These are phyloP conservation scores for Tringa solitaria DNA, from an alignment of 2,113 vertebrate genomes.

Conservation along the genomic window DNA sequence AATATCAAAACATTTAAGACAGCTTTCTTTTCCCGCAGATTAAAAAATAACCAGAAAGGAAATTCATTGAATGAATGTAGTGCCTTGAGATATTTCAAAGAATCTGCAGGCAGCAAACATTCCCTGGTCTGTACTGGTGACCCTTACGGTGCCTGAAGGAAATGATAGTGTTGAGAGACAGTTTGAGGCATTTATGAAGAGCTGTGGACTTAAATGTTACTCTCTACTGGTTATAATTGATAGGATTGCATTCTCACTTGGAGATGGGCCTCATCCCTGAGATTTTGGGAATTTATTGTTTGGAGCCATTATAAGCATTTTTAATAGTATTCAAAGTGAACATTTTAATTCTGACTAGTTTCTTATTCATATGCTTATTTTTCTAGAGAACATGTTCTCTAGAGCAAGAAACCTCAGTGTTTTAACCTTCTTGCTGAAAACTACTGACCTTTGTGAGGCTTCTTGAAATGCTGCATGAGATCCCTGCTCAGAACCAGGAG, in stretches of 20 bases:
- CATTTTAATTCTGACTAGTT: neutral
- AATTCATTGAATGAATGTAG: neutral
- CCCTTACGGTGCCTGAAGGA: neutral
- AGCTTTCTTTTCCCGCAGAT: neutral
- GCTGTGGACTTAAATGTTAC: neutral
- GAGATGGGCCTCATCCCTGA: neutral
- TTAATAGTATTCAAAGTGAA: neutral
- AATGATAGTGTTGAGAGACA: neutral
- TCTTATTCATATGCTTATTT: neutral
- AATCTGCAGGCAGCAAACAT: neutral
- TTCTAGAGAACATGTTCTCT: neutral
- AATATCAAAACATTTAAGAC: slow-evolving; percentile 8
- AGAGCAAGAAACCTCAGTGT: neutral
- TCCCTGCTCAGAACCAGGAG: neutral
- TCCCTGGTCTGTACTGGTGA: neutral
- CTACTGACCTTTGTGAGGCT: neutral
- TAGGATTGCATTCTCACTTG: neutral
- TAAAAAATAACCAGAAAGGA: neutral
- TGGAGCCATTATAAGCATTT: neutral
- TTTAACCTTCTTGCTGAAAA: neutral
- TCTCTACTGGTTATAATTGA: neutral
- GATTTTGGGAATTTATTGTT: neutral
- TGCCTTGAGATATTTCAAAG: slow-evolving; percentile 3
- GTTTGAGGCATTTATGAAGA: neutral
- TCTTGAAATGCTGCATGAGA: neutral